Base-by-base conservation (phyloP, 2,113 vertebrate species). In the Poecilia latipinna region DNA sequence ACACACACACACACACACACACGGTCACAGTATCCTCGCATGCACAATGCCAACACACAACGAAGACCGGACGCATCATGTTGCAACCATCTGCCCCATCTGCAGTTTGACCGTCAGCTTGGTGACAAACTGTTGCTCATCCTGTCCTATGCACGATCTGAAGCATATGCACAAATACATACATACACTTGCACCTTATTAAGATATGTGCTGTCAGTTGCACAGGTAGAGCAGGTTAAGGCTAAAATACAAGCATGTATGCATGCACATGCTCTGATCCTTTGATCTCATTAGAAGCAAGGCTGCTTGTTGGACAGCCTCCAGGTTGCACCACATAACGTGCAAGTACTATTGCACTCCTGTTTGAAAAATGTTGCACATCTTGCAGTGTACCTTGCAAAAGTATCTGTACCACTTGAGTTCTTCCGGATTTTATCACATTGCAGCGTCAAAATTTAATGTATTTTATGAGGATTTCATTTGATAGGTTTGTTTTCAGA, bases 211-310 rank as follows among this genome's bases (percentile, higher is more conserved):
- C 61, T 75, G 48, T 29, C 37, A 39, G n/a, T 60, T 76, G 63
- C 57, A 66, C 60, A 39, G 32, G 24, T 67, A 76, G 60, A 15
- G 17, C 22, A 61, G 5, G 33, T 74, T 68, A 70, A 66, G 29
- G 61, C 63, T 65, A 80, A 63, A 75, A 12, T 39, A 3, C 24
- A 10, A 28, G 13, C 13, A 62, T 68, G 24, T 37, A 51, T 32
- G 6, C 68, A 71, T 22, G 32, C 68, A 77, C 19, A 6, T 67
- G 35, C 57, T 35, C 82, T 89, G 84, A 92, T 90, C 89, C 89
- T 85, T 84, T 93, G 86, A 93, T 91, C 90, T 86, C 44, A 89
- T 92, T 93, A 90, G 63, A 69, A 64, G 62, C 77, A 79, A 26
- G 85, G 81, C 83, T 85, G 78, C 61, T 88, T 85, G 82, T 70